These are phyloP conservation scores for Typhlomys cinereus DNA, from an alignment of 2,113 vertebrate genomes.

Conservation along the genomic window DNA sequence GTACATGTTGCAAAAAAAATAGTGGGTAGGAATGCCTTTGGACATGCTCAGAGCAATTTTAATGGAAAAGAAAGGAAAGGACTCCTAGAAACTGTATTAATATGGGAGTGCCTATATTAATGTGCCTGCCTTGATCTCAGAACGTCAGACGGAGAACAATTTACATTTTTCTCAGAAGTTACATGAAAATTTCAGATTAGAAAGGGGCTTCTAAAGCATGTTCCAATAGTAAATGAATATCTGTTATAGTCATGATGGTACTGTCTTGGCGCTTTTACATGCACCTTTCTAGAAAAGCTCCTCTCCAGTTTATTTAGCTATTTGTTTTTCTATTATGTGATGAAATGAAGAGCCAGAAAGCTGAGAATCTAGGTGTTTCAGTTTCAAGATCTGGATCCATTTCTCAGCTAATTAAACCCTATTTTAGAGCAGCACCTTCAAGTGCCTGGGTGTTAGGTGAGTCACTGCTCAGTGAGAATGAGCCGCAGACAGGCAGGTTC, in stretches of 20 bases:
- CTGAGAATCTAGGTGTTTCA: not conserved
- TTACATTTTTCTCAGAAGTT: not conserved
- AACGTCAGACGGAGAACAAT: not conserved
- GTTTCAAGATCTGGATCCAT: not conserved
- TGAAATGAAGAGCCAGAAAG: not conserved
- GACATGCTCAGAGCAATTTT: not conserved
- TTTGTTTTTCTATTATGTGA: not conserved
- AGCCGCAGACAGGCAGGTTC: not conserved
- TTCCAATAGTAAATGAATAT: not conserved
- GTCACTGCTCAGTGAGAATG: not conserved
- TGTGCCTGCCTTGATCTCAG: not conserved
- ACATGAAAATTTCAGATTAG: not conserved
- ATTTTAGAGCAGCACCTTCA: not conserved
- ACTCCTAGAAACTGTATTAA: not conserved
- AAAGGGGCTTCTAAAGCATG: not conserved
- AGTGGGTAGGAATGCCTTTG: too few relatives aligned
- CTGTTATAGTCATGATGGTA: not conserved
- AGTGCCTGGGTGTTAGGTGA: fast-evolving
- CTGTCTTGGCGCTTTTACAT: not conserved
- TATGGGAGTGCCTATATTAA: not conserved
- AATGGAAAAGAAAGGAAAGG: too few relatives aligned
- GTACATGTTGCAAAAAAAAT: not conserved
- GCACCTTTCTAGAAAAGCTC: not conserved
- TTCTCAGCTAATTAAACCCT: not conserved
- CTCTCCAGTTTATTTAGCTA: fast-evolving